Base-by-base conservation (phyloP, 1,140 invertebrate species). In the Diabrotica undecimpunctata region DNA sequence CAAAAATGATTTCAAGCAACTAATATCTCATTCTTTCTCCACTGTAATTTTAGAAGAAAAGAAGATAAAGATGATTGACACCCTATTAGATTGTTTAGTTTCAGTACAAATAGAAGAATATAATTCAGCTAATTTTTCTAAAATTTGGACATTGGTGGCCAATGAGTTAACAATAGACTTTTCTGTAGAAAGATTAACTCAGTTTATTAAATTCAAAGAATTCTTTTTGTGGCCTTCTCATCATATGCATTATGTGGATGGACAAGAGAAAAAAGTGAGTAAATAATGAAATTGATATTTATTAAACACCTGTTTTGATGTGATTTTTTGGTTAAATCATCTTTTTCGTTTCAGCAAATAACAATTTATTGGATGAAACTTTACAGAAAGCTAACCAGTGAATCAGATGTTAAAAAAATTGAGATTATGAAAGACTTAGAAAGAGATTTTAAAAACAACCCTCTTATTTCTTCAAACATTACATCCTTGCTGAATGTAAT, bases 221-320 rank as follows among this genome's bases (percentile, higher is more conserved):
- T 70, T 67, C 59, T 63, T 67, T 14, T 14, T 65, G 39, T 70
- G 69, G 69, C 69, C 69, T 10, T 54, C 66, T 35, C 35, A 60
- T 6, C 35, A 70, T 58, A 12, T 54, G n/a, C 66, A 70, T 50
- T 37, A 52, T 41, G 9, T 70, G 51, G 66, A 67, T 41, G 7
- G 38, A n/a, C 62, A 14, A 38, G 54, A 7, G 0, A 62, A 55
- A 53, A 62, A 62, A 53, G 61, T 70, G 66, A 58, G 41, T 59
- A 6, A 25, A 52, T 63, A 38, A 54, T 10, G 58, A 51, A 25
- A 25, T 25, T 25, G 25, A 25, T 25, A 2, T 25, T 25, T 25
- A 25, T 25, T 25, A 25, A 25, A 25, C 25, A 1, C 25, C 4
- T 25, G 25, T 4, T 25, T 25, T 25, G 25, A 2, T 25, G 25